A percentile compares a stretch with the other conserved stretches of the same genome.
These are phyloP conservation scores for Eciton burchellii DNA, from an alignment of 1,140 invertebrate species.

Conservation along the genomic window DNA sequence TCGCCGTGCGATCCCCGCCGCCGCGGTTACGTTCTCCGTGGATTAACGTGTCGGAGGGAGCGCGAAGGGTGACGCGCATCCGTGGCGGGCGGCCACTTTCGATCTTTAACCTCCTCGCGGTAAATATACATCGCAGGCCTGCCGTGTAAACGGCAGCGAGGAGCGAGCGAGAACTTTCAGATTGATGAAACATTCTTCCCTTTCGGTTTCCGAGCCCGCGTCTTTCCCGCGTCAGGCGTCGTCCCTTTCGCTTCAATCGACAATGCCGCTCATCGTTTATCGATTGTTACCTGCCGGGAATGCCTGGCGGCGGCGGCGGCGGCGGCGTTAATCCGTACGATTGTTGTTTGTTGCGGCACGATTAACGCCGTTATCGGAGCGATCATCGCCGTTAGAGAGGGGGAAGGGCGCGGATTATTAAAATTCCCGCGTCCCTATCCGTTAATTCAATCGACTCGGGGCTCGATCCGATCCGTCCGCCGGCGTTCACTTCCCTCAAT, in stretches of 20 bases:
- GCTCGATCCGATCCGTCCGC: slow-evolving; percentile 8
- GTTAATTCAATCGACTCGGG: neutral
- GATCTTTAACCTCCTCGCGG: slow-evolving; percentile 33
- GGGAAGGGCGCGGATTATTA: too few species aligned
- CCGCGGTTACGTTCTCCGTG: slow-evolving; percentile 18
- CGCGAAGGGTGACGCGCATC: slow-evolving; percentile 41
- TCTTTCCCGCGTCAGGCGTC: too few species aligned
- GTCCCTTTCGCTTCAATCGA: too few species aligned
- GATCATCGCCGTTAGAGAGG: too few species aligned
- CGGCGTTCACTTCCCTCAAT: slow-evolving; percentile 51
- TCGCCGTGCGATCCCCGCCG: slow-evolving; percentile 46
- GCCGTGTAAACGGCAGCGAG: neutral
- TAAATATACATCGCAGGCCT: neutral
- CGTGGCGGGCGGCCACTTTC: slow-evolving; percentile 18
- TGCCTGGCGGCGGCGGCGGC: too few species aligned
- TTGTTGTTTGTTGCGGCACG: too few species aligned
- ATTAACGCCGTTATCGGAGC: too few species aligned
- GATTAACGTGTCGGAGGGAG: slow-evolving; percentile 41
- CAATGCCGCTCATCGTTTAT: too few species aligned
- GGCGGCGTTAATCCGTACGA: too few species aligned
- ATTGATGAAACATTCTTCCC: neutral
- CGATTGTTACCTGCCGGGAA: too few species aligned
- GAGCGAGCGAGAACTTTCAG: neutral
- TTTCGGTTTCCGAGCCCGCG: too few species aligned
- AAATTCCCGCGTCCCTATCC: slow-evolving; percentile 14